phyloP scores from a whole-genome alignment of 2,888 invertebrate genomes.

The Andrena chrysosceles region DNA sequence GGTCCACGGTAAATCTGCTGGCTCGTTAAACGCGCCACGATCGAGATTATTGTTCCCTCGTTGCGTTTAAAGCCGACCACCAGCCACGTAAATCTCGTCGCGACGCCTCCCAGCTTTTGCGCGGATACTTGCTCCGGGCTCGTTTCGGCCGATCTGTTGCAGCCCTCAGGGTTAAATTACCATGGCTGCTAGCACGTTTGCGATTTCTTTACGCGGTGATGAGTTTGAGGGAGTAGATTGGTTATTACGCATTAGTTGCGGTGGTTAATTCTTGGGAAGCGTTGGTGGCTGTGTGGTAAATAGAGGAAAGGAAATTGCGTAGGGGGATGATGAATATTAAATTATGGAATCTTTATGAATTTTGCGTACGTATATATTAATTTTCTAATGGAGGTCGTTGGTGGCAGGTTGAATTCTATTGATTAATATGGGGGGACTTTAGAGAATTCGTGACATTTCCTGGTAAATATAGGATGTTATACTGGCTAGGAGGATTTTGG shows the following conservation, averaged over 20 bases:
- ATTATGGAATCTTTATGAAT: no score
- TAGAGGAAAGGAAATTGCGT: no score
- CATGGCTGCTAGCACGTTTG: constrained; percentile 6
- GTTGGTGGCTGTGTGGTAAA: no score
- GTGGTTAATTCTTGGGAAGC: neutral
- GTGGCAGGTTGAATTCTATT: no score
- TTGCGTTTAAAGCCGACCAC: constrained; percentile 41
- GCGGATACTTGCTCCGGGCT: constrained; percentile 10
- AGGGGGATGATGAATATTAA: no score
- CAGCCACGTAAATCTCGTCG: constrained; percentile 41
- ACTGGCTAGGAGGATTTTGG: no score
- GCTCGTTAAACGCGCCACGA: constrained; percentile 50
- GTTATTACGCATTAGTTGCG: neutral
- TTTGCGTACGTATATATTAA: no score
- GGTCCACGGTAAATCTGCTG: constrained; percentile 32
- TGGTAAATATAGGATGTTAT: no score
- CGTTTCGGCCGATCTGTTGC: constrained; percentile 33
- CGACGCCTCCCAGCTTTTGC: constrained; percentile 33
- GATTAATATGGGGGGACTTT: no score
- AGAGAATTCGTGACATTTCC: no score
- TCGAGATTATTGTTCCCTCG: constrained; percentile 56
- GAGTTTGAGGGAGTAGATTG: neutral
- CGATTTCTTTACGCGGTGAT: constrained; percentile 1
- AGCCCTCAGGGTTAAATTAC: constrained; percentile 16
- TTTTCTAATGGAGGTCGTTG: no score